Evolutionary conservation across 1,140 invertebrate species (phyloP).

Genomic region (Pteromalus puparum): DNA sequence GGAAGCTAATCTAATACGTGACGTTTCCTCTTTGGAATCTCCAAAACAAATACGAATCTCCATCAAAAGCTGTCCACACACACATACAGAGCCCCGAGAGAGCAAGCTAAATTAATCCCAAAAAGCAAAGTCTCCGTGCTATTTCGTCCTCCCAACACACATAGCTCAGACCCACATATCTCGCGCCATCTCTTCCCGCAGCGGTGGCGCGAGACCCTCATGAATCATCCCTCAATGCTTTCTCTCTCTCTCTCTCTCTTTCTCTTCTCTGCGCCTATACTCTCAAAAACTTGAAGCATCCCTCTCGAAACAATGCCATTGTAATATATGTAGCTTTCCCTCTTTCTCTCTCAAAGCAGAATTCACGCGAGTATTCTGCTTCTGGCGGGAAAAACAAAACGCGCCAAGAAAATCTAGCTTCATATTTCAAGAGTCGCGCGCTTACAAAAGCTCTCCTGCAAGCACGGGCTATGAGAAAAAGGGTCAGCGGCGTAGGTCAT

Average conservation of each 20-base stretch:
- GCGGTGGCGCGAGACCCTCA: no score
- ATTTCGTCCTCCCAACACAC: no score
- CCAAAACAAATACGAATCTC: no score
- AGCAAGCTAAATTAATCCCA: background rate
- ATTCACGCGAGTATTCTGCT: background rate
- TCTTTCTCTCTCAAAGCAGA: no score
- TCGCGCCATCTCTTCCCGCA: background rate
- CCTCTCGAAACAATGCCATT: background rate
- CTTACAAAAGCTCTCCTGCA: background rate
- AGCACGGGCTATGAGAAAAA: background rate
- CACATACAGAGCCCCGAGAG: no score
- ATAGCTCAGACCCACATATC: background rate
- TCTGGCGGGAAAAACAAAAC: background rate
- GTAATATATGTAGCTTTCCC: background rate
- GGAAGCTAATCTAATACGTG: no score
- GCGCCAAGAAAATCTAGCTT: background rate
- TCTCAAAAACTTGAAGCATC: background rate
- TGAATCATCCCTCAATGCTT: background rate
- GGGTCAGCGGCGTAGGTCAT: background rate
- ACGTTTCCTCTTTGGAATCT: no score
- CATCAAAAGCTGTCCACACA: no score
- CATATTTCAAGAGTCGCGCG: background rate
- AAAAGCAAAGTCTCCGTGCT: background rate
- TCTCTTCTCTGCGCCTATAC: no score
- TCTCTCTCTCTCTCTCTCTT: no score